Conservation (phyloP, 92 coral and sea anemone species). For the Anthopleura xanthogrammica region DNA sequence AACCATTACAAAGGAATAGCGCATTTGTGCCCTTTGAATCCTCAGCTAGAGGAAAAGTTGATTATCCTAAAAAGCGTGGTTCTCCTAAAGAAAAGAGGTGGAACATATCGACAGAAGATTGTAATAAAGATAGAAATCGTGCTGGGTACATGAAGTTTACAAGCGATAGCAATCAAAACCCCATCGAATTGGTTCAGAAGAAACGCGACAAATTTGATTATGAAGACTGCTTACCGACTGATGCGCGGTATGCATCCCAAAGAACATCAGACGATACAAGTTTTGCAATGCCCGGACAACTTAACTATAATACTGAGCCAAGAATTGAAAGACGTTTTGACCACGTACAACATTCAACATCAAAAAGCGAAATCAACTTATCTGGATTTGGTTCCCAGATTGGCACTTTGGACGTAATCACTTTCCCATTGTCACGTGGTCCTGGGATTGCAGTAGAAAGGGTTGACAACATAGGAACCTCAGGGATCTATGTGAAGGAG, state of each 20-base stretch:
- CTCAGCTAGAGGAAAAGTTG: background rate
- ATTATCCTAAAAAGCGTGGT: background rate
- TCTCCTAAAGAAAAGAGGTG: background rate
- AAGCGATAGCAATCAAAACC: background rate
- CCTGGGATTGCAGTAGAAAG: conserved; percentile 22
- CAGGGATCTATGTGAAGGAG: conserved; percentile 22
- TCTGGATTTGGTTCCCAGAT: background rate
- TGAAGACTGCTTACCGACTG: background rate
- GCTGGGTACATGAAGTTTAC: background rate
- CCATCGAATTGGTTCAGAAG: background rate
- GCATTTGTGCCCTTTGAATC: background rate
- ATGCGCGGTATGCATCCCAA: background rate
- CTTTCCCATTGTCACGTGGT: conserved; percentile 32
- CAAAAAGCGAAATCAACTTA: background rate
- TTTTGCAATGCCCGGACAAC: background rate
- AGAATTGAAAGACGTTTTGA: background rate
- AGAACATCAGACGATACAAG: background rate
- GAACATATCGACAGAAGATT: background rate
- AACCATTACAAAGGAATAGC: background rate
- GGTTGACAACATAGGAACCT: background rate
- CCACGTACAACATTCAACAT: background rate
- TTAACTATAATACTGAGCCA: background rate
- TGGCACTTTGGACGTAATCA: conserved; percentile 20
- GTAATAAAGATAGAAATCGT: background rate
- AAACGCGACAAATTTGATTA: background rate